phyloP scores from a whole-genome alignment of 2,888 invertebrate species.

The Erebia palarica region DNA sequence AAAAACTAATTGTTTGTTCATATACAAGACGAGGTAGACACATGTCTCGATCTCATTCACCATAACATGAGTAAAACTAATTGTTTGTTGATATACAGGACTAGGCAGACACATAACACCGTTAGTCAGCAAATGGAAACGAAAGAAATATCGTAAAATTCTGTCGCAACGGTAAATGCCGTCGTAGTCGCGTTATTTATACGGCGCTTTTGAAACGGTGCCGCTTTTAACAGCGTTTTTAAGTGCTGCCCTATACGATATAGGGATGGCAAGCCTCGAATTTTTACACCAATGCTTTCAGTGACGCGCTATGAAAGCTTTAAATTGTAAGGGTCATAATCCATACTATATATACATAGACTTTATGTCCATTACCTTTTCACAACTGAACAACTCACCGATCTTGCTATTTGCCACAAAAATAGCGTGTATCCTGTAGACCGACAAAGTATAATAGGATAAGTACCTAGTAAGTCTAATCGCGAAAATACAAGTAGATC shows the following conservation, averaged over 20 bases:
- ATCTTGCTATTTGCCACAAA: too few relatives aligned
- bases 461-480: too few relatives aligned
- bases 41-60: background rate
- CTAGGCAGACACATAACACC: constrained; percentile 5
- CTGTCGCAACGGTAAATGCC: constrained; percentile 69
- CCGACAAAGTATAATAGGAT: too few relatives aligned
- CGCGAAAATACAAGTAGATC: too few relatives aligned
- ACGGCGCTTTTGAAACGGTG: constrained; percentile 71
- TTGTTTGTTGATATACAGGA: constrained; percentile 10
- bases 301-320: constrained; percentile 3
- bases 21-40: background rate
- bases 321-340: constrained; percentile 9
- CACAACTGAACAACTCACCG: too few relatives aligned
- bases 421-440: too few relatives aligned
- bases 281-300: constrained; percentile 10
- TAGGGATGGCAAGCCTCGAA: constrained; percentile 19
- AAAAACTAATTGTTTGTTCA: background rate
- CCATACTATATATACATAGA: background rate
- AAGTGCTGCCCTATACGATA: constrained; percentile 58
- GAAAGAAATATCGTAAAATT: constrained; percentile 72
- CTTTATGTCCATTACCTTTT: too few relatives aligned
- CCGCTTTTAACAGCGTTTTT: constrained; percentile 77
- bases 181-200: constrained; percentile 73
- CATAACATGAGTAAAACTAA: background rate
- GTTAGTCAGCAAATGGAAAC: constrained; percentile 48